These are phyloP conservation scores for Brienomyrus brachyistius DNA, from an alignment of 2,113 vertebrate genomes.

Conservation along the genomic window DNA sequence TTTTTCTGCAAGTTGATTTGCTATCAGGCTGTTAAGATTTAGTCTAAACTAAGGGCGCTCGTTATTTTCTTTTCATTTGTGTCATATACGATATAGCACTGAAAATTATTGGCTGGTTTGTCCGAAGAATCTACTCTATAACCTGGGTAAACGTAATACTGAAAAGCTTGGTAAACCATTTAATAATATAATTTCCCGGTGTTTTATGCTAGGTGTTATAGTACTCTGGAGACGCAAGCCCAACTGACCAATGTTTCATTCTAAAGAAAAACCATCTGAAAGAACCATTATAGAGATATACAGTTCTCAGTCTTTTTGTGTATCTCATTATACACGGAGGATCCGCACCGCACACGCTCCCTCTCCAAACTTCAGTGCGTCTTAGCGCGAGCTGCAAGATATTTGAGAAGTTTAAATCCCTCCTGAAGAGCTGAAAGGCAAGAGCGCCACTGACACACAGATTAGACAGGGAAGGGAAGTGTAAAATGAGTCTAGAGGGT, in stretches of 20 bases:
- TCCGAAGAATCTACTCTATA: not conserved
- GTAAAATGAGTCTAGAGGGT: not conserved
- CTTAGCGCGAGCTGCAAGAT: not conserved
- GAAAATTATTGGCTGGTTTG: not conserved
- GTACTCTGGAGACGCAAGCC: not conserved
- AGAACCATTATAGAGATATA: not conserved
- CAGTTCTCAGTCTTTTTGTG: not conserved
- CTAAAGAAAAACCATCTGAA: not conserved
- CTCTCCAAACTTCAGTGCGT: slow-evolving; percentile 10
- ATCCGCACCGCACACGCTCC: not conserved
- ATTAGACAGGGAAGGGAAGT: not conserved
- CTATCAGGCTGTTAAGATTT: not conserved
- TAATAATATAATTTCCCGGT: not conserved
- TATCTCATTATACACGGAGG: not conserved
- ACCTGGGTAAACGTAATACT: not conserved
- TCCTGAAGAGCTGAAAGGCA: not conserved
- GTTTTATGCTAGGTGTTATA: not conserved
- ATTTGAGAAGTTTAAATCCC: slow-evolving; percentile 24
- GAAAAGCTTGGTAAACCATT: not conserved
- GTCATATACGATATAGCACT: not conserved
- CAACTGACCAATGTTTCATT: not conserved
- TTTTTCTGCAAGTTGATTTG: not conserved
- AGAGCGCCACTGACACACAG: not conserved
- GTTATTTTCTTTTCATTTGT: not conserved
- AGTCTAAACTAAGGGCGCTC: not conserved